Conservation (phyloP, 2,888 invertebrate genomes). For the Drosophila algonquin region DNA sequence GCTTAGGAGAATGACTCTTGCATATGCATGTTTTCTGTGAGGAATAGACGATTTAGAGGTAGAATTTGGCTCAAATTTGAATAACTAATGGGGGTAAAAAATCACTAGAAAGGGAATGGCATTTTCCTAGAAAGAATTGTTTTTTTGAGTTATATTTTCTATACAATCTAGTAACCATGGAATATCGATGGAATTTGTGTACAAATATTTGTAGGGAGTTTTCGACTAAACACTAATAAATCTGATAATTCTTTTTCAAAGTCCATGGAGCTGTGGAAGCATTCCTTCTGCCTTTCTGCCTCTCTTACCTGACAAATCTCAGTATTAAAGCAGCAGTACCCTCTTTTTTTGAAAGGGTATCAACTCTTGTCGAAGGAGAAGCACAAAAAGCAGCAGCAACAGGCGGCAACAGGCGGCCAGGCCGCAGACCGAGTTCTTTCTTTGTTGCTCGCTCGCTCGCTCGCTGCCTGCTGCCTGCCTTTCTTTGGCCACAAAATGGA, state of each 20-base stretch:
- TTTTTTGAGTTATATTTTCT: background rate
- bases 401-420: constrained; percentile 25
- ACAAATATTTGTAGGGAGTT: background rate
- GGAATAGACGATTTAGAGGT: too few relatives aligned
- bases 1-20: background rate
- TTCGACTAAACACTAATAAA: background rate
- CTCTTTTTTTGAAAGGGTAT: background rate
- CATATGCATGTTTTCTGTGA: background rate
- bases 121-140: too few relatives aligned
- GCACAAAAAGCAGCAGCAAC: constrained; percentile 19
- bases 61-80: background rate
- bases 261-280: too few relatives aligned
- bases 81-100: background rate
- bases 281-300: too few relatives aligned
- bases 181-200: background rate
- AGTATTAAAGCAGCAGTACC: too few relatives aligned
- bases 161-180: too few relatives aligned
- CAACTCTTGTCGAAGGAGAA: background rate
- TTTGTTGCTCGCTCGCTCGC: background rate
- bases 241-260: too few relatives aligned
- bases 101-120: too few relatives aligned
- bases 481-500: constrained; percentile 66
- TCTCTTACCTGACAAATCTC: too few relatives aligned
- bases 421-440: constrained; percentile 7
- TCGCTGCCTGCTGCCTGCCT: constrained; percentile 21